A percentile compares a stretch with the other conserved stretches of the same genome.
These are phyloP conservation scores for Macquaria australasica DNA, from an alignment of 2,113 vertebrate genomes.

Conservation along the genomic window DNA sequence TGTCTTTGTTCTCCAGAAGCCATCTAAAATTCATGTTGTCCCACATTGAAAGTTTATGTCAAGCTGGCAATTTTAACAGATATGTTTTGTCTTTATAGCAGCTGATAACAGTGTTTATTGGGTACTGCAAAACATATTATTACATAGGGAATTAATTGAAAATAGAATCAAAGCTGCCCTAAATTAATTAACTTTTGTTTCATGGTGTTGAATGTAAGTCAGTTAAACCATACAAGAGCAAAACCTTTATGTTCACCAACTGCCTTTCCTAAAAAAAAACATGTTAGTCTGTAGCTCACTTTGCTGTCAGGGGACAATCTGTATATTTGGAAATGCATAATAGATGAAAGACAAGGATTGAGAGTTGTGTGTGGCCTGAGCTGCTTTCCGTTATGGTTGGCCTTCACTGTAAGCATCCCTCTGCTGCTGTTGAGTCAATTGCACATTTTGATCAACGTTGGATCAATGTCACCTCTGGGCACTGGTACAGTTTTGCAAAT, in stretches of 20 bases:
- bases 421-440: slow-evolving; percentile 53
- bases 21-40: slow-evolving; percentile 66
- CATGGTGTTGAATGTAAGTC: slow-evolving; percentile 11
- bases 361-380: slow-evolving; percentile 26
- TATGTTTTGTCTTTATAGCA: slow-evolving; percentile 22
- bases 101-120: slow-evolving; percentile 1
- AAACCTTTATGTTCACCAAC: not conserved
- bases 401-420: slow-evolving; percentile 48
- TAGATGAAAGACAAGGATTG: slow-evolving; percentile 26
- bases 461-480: slow-evolving; percentile 52
- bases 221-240: not conserved
- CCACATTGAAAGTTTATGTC: slow-evolving; percentile 47
- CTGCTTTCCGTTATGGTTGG: slow-evolving; percentile 37
- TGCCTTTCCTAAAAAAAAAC: not conserved
- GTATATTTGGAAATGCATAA: slow-evolving; percentile 32
- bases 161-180: slow-evolving; percentile 1
- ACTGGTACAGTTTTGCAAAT: slow-evolving; percentile 38
- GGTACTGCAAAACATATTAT: not conserved
- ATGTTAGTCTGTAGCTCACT: not conserved
- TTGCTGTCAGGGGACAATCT: slow-evolving; percentile 7
- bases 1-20: slow-evolving; percentile 40
- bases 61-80: slow-evolving; percentile 25
- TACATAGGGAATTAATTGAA: not conserved
- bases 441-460: slow-evolving; percentile 58
- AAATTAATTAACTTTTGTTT: slow-evolving; percentile 25